Evolutionary conservation across 2,113 vertebrate species (phyloP).

Genomic region (Laticauda laticaudata): DNA sequence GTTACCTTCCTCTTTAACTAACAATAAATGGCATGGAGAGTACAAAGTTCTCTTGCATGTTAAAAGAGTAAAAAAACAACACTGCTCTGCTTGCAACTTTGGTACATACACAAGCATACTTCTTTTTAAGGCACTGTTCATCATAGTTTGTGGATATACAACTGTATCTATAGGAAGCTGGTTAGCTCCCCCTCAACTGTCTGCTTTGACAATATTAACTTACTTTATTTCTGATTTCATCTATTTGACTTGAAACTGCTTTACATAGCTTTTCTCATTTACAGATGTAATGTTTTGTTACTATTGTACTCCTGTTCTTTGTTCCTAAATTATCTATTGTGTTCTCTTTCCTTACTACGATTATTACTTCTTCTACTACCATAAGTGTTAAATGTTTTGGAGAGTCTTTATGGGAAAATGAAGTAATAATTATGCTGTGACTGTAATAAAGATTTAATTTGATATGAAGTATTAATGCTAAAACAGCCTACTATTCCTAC

Average conservation of each 20-base stretch:
- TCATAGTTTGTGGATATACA: not conserved
- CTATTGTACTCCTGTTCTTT: not conserved
- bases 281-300: not conserved
- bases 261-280: not conserved
- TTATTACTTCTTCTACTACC: not conserved
- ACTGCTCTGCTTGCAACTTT: not conserved
- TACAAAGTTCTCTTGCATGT: not conserved
- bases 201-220: not conserved
- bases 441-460: not conserved
- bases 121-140: not conserved
- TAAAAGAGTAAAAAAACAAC: not conserved
- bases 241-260: not conserved
- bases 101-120: not conserved
- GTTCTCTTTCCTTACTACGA: not conserved
- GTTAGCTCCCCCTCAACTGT: not conserved
- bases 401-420: not conserved
- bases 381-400: not conserved
- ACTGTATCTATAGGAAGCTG: not conserved
- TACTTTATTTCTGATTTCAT: not conserved
- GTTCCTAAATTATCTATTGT: not conserved
- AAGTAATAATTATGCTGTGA: not conserved
- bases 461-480: not conserved
- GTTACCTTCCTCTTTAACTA: not conserved
- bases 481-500: conserved; percentile 24
- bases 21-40: not conserved